Percentiles rank a stretch among this genome's conserved stretches.
These are phyloP conservation scores for Heteromormyrus szaboi DNA, from an alignment of 2,797 vertebrate species.

Conservation along the genomic window DNA sequence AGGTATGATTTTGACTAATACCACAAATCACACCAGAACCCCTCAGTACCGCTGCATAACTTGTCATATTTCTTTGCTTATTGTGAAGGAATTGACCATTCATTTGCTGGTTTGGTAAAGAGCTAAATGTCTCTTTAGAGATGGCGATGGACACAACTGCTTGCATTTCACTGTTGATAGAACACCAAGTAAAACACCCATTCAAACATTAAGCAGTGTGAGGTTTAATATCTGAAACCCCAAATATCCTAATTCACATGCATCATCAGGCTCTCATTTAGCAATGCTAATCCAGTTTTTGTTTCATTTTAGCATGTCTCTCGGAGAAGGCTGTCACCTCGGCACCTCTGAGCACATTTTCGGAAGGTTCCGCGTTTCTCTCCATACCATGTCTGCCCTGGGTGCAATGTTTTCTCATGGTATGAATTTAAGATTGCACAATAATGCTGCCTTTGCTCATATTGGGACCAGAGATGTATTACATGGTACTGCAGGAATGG, in stretches of 20 bases:
- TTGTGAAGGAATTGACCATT: not conserved
- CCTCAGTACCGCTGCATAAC: not conserved
- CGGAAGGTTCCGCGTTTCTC: not conserved
- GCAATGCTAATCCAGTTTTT: not conserved
- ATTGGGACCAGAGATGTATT: slow-evolving; percentile 24
- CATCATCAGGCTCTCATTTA: not conserved
- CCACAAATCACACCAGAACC: not conserved
- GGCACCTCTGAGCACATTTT: not conserved
- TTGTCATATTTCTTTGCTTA: not conserved
- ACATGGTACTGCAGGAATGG: slow-evolving; percentile 14
- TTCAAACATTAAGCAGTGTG: not conserved
- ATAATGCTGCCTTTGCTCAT: not conserved
- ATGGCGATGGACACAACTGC: not conserved
- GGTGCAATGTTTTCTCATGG: slow-evolving; percentile 24
- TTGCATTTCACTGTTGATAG: not conserved
- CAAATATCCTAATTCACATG: not conserved
- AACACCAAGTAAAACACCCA: not conserved
- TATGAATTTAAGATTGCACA: slow-evolving; percentile 23
- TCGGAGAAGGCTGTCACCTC: not conserved
- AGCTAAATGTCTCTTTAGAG: not conserved
- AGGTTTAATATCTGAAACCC: not conserved
- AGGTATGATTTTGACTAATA: not conserved
- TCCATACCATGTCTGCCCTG: slow-evolving; percentile 7
- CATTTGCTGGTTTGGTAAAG: not conserved
- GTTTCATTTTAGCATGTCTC: not conserved